Percentiles rank a stretch among this genome's conserved stretches.
These are phyloP conservation scores for Mamestra brassicae DNA, from an alignment of 2,888 invertebrate species.

Conservation along the genomic window DNA sequence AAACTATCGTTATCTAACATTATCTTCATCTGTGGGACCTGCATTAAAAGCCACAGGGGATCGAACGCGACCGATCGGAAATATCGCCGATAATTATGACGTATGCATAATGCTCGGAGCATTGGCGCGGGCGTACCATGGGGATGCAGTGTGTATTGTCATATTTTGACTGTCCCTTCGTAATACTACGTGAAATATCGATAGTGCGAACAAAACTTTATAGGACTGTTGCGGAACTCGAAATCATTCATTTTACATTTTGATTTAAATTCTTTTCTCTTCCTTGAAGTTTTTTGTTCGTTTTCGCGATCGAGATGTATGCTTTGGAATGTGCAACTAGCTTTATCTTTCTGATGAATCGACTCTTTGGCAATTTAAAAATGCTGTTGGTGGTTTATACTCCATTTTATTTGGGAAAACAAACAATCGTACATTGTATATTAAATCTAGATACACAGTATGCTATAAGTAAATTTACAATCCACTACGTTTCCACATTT, in stretches of 20 bases:
- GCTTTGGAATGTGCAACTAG: not conserved
- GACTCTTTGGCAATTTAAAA: too few species aligned
- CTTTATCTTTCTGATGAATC: too few species aligned
- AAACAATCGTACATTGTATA: too few species aligned
- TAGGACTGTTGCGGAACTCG: not conserved
- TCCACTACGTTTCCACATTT: too few species aligned
- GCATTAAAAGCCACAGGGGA: conserved; percentile 51
- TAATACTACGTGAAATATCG: not conserved
- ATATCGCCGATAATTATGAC: conserved; percentile 59
- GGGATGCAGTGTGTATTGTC: conserved; percentile 20
- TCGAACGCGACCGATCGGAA: conserved; percentile 41
- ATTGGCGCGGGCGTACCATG: conserved; percentile 10
- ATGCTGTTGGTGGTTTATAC: too few species aligned
- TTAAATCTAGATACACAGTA: too few species aligned
- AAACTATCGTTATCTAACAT: conserved; percentile 27
- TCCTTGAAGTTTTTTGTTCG: not conserved
- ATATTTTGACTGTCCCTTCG: conserved; percentile 2
- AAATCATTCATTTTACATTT: not conserved
- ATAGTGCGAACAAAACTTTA: not conserved
- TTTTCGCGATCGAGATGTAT: not conserved
- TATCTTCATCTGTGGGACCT: conserved; percentile 34
- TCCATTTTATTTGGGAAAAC: too few species aligned
- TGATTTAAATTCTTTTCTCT: not conserved
- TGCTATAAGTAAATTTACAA: too few species aligned
- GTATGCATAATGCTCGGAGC: conserved; percentile 49